A percentile compares a stretch with the other conserved stretches of the same genome.
These are phyloP conservation scores for Platichthys stellatus DNA, from an alignment of 2,113 vertebrate genomes.

Conservation along the genomic window DNA sequence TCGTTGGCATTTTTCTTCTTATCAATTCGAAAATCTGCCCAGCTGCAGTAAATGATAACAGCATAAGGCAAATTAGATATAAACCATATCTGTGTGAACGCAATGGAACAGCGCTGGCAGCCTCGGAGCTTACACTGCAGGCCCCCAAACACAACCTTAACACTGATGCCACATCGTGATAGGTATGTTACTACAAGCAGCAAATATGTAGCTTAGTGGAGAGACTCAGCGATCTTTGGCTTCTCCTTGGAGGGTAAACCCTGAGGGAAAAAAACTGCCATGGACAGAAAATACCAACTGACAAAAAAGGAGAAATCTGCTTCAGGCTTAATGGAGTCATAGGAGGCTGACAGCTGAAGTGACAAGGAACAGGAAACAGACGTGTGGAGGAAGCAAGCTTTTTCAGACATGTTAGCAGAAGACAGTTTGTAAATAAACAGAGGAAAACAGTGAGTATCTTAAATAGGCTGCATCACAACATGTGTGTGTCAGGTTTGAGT, in stretches of 20 bases:
- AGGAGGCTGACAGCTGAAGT: constrained; percentile 23
- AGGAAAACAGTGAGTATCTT: constrained; percentile 8
- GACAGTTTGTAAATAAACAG: background rate
- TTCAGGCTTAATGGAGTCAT: constrained; percentile 6
- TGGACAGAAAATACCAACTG: constrained; percentile 15
- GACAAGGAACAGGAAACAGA: background rate
- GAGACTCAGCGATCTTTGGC: constrained; percentile 43
- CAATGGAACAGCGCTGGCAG: background rate
- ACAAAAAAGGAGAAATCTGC: background rate
- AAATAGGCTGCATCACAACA: background rate
- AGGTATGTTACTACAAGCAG: constrained; percentile 17
- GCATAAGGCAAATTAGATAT: background rate
- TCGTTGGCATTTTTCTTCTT: background rate
- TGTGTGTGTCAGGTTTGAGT: background rate
- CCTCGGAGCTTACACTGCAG: background rate
- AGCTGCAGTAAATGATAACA: background rate
- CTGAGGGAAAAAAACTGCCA: constrained; percentile 30
- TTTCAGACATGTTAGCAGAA: background rate
- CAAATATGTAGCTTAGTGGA: constrained; percentile 37
- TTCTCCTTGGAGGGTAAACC: constrained; percentile 35
- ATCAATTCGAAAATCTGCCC: background rate
- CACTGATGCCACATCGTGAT: constrained; percentile 18
- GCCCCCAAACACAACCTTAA: constrained; percentile 5
- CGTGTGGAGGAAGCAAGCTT: background rate
- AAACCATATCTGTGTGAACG: background rate